A percentile compares a stretch with the other conserved stretches of the same genome.
phyloP scores from a whole-genome alignment of 2,888 invertebrate species.

The Athalia rosae region DNA sequence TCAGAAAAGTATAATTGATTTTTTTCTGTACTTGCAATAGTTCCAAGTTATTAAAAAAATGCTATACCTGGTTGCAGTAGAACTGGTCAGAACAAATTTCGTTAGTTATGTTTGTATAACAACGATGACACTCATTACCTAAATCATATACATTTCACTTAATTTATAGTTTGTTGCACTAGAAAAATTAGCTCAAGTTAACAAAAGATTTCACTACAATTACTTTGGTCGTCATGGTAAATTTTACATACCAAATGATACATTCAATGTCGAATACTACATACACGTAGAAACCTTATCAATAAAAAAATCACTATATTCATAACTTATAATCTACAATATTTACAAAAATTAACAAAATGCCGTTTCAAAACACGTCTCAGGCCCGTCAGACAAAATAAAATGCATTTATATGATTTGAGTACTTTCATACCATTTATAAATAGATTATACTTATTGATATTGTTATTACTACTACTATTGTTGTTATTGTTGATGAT shows the following conservation, averaged over 20 bases:
- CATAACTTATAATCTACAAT: slow-evolving; percentile 59
- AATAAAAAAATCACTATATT: slow-evolving; percentile 59
- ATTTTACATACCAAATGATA: slow-evolving; percentile 64
- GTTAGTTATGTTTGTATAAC: neutral
- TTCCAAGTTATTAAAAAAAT: slow-evolving; percentile 1
- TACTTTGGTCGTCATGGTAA: slow-evolving; percentile 70
- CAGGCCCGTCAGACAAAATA: slow-evolving; percentile 16
- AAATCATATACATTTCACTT: slow-evolving; percentile 4
- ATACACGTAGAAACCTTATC: slow-evolving; percentile 66
- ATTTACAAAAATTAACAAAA: slow-evolving; percentile 69
- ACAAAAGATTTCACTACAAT: slow-evolving; percentile 46
- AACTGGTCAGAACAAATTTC: slow-evolving; percentile 4
- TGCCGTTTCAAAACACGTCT: slow-evolving; percentile 19
- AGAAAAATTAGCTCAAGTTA: slow-evolving; percentile 10
- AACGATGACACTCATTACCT: neutral
- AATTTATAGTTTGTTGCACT: neutral
- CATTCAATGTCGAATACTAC: slow-evolving; percentile 62
- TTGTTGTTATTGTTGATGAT: neutral
- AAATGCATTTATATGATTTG: slow-evolving; percentile 26
- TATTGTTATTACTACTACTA: slow-evolving; percentile 2
- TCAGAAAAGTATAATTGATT: neutral
- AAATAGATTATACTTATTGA: slow-evolving; percentile 38
- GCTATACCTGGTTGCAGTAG: neutral
- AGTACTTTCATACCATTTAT: slow-evolving; percentile 30
- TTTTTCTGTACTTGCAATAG: neutral